A percentile compares a stretch with the other conserved stretches of the same genome.
phyloP scores from a whole-genome alignment of 1,140 invertebrate species.

The Pollicipes pollicipes region DNA sequence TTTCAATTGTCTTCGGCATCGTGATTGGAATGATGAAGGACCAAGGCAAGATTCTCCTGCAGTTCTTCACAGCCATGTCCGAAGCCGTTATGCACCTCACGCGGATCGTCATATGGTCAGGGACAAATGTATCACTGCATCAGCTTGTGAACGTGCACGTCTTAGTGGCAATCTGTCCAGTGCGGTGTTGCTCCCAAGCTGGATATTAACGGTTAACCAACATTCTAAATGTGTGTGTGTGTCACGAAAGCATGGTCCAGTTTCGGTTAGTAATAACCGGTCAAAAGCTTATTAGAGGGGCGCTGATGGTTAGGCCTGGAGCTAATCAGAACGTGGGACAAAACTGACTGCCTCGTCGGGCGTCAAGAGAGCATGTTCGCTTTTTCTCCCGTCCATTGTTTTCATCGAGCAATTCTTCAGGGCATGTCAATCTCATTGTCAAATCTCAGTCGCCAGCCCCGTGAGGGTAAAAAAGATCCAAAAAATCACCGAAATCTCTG shows the following conservation, averaged over 20 bases:
- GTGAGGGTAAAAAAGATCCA: too few relatives aligned
- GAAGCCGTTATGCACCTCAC: constrained; percentile 77
- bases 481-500: too few relatives aligned
- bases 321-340: too few relatives aligned
- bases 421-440: too few relatives aligned
- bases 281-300: background rate
- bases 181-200: background rate
- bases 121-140: constrained; percentile 10
- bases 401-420: too few relatives aligned
- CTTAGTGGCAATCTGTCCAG: background rate
- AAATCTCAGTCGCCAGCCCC: too few relatives aligned
- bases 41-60: constrained; percentile 45
- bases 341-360: too few relatives aligned
- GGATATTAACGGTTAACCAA: constrained; percentile 9
- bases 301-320: too few relatives aligned
- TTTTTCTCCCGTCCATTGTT: too few relatives aligned
- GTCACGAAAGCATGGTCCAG: background rate
- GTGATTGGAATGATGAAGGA: constrained; percentile 57
- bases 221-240: background rate
- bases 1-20: constrained; percentile 56
- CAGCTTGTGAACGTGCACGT: constrained; percentile 6
- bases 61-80: constrained; percentile 52
- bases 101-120: background rate
- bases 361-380: too few relatives aligned
- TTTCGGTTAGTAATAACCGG: background rate